Base-by-base conservation (phyloP, 2,888 invertebrate genomes). In the Aphidius colemani region DNA sequence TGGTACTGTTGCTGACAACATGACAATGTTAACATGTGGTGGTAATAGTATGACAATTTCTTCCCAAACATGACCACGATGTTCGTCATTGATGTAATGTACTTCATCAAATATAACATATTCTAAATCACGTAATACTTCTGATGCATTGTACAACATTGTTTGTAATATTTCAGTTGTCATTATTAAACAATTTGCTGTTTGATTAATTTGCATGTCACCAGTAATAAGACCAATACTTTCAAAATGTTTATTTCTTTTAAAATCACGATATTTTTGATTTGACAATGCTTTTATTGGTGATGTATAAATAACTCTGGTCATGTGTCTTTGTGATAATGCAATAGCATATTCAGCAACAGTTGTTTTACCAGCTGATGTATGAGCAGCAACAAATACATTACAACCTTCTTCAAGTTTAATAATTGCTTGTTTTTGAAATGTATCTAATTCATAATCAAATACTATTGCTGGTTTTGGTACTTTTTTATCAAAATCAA, bases 81-180 rank as follows among this genome's bases (percentile, higher is more conserved):
- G 95, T 50, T 90, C 88, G 83, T 99, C 96, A 82, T 98, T 99
- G 69, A 99, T 95, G 78, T 99, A 99, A 82, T 99, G 99, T 7
- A 98, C 97, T 85, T 99, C 99, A 83, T 99, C 99, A 80, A 99
- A 99, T 75, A 99, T 95, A 3, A 99, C 99, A 85, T 96, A 99
- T 81, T 99, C 98, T 61, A 99, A 85, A 82, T 99, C 98, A 53
- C 97, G 88, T 0, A 97, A 92, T 61, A 96, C 91, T 76, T 98
- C 98, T 67, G 91, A 92, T 7, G 96, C 96, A 65, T 95, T 95
- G 79, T 96, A 97, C 10, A 99, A 84, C 97, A 99, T 98, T 0
- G 96, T 96, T 68, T 96, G 88, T 40, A 99, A 84, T 75, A 99
- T 99, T 85, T 99, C 99, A 0, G 99, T 99, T 0, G 99, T 99